These are phyloP conservation scores for Anthoscopus minutus DNA, from an alignment of 2,113 vertebrate species.

Conservation along the genomic window DNA sequence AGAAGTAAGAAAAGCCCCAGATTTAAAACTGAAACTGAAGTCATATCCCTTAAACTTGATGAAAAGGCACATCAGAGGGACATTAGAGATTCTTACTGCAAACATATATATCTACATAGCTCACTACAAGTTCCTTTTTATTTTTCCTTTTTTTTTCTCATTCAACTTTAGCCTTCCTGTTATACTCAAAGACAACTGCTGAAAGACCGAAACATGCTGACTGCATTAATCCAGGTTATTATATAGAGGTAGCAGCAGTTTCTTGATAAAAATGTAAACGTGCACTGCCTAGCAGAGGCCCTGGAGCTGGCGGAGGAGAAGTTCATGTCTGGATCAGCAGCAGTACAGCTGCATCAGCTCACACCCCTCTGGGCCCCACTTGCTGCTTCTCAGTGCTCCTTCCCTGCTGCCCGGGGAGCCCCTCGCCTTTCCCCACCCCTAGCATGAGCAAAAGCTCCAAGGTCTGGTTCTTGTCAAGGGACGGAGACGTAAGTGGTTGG, in stretches of 20 bases:
- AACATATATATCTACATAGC: background rate
- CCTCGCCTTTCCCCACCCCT: background rate
- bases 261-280: background rate
- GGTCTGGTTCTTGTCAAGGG: conserved; percentile 41
- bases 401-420: background rate
- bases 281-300: background rate
- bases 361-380: conserved; percentile 38
- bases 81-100: background rate
- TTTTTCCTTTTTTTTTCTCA: background rate
- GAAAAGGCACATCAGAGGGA: background rate
- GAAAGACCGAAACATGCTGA: background rate
- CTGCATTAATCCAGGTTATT: background rate
- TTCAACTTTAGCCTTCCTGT: background rate
- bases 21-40: background rate
- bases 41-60: background rate
- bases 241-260: background rate
- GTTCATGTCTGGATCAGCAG: conserved; percentile 3
- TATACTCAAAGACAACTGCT: background rate
- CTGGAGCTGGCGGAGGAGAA: background rate
- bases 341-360: conserved; percentile 49
- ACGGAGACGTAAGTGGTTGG: background rate
- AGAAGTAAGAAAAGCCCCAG: background rate
- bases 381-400: background rate
- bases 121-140: background rate
- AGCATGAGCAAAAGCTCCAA: background rate